These are phyloP conservation scores for Monarcha castaneiventris DNA, from an alignment of 2,113 vertebrate species.

Conservation along the genomic window DNA sequence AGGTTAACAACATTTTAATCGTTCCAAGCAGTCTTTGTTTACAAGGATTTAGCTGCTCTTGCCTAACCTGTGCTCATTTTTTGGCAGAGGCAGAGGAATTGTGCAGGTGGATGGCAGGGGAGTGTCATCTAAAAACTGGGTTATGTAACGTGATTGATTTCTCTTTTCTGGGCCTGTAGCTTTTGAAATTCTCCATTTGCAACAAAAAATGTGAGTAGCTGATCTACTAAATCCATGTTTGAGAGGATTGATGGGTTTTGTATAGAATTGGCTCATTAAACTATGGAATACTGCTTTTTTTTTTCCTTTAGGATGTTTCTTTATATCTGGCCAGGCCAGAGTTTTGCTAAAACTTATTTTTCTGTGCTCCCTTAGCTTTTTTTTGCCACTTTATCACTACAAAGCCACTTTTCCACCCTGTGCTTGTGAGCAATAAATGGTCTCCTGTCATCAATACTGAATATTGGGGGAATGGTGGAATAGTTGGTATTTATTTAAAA, in stretches of 20 bases:
- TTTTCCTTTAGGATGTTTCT: not conserved
- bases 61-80: not conserved
- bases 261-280: slow-evolving; percentile 1
- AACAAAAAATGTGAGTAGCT: slow-evolving; percentile 12
- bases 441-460: not conserved
- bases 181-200: not conserved
- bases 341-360: not conserved
- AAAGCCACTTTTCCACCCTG: not conserved
- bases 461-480: not conserved
- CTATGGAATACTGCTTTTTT: not conserved
- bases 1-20: not conserved
- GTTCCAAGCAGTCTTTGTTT: slow-evolving; percentile 22
- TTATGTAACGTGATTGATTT: not conserved
- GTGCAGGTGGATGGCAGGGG: not conserved
- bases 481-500: not conserved
- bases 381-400: not conserved
- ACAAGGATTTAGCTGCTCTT: not conserved
- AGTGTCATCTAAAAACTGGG: not conserved
- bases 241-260: not conserved
- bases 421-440: not conserved
- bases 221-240: not conserved
- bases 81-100: not conserved
- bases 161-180: not conserved
- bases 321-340: not conserved
- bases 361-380: not conserved